Conservation (phyloP, 2,113 vertebrate genomes). For the Limanda limanda region DNA sequence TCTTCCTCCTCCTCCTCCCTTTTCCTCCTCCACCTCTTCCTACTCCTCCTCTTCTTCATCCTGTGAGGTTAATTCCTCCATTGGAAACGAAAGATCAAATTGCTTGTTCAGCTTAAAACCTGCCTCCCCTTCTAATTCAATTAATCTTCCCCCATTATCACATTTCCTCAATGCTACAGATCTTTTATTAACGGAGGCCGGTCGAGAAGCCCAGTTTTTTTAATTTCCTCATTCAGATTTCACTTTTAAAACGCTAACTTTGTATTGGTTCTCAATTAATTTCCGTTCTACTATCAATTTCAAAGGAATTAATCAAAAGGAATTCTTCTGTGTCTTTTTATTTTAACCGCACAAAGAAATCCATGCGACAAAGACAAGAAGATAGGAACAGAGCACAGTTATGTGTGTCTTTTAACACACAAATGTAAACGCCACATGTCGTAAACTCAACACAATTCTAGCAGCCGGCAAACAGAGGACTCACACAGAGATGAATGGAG, state of each 20-base stretch:
- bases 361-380: background rate
- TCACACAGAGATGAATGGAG: too few species aligned
- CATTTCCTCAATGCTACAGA: slow-evolving; percentile 2
- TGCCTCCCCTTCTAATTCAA: slow-evolving; percentile 44
- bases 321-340: background rate
- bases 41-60: background rate
- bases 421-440: too few species aligned
- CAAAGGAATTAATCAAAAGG: slow-evolving; percentile 20
- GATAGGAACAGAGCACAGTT: too few species aligned
- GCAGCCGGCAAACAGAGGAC: too few species aligned
- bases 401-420: too few species aligned
- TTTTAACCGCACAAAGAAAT: too few species aligned
- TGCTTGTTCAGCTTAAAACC: slow-evolving; percentile 63
- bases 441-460: too few species aligned
- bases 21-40: background rate
- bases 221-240: slow-evolving; percentile 15
- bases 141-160: slow-evolving; percentile 2
- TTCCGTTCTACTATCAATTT: background rate
- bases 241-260: slow-evolving; percentile 23
- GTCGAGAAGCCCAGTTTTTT: background rate
- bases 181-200: slow-evolving; percentile 11
- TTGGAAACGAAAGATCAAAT: background rate
- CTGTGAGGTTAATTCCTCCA: background rate
- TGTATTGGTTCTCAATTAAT: background rate
- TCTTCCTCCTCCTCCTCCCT: background rate